phyloP scores from a whole-genome alignment of 2,113 vertebrate species.

The Archocentrus centrarchus region DNA sequence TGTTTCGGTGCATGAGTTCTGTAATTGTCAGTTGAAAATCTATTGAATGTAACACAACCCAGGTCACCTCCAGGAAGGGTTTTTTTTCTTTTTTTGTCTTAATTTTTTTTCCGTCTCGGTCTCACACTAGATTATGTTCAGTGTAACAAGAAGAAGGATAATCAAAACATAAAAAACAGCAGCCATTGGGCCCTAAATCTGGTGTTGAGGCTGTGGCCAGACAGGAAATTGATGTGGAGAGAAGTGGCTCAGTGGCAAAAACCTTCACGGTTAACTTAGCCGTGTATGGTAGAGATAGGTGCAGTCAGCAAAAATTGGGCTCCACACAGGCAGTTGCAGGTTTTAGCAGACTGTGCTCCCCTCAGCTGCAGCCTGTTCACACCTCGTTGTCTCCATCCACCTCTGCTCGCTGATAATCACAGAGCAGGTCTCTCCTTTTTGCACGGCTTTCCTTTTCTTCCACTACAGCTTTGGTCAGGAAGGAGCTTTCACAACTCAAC shows the following conservation, averaged over 20 bases:
- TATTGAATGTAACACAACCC: slow-evolving; percentile 19
- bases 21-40: slow-evolving; percentile 25
- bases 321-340: slow-evolving; percentile 30
- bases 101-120: slow-evolving; percentile 9
- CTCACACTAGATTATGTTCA: slow-evolving; percentile 53
- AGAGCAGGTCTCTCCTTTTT: slow-evolving; percentile 57
- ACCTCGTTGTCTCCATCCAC: slow-evolving; percentile 72
- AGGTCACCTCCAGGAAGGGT: slow-evolving; percentile 38
- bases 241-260: slow-evolving; percentile 54
- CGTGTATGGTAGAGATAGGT: slow-evolving; percentile 26
- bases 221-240: slow-evolving; percentile 66
- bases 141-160: slow-evolving; percentile 45
- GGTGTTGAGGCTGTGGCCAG: slow-evolving; percentile 39
- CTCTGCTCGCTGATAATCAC: slow-evolving; percentile 69
- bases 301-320: slow-evolving; percentile 52
- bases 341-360: slow-evolving; percentile 39
- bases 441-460: slow-evolving; percentile 45
- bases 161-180: slow-evolving; percentile 65
- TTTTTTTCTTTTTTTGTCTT: slow-evolving; percentile 5
- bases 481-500: slow-evolving; percentile 77
- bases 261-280: slow-evolving; percentile 33
- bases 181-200: slow-evolving; percentile 35
- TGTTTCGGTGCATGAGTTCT: slow-evolving; percentile 31
- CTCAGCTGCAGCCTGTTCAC: slow-evolving; percentile 68
- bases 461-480: slow-evolving; percentile 62